Conservation (phyloP, 2,888 invertebrate genomes). For the Tinea semifulvella region DNA sequence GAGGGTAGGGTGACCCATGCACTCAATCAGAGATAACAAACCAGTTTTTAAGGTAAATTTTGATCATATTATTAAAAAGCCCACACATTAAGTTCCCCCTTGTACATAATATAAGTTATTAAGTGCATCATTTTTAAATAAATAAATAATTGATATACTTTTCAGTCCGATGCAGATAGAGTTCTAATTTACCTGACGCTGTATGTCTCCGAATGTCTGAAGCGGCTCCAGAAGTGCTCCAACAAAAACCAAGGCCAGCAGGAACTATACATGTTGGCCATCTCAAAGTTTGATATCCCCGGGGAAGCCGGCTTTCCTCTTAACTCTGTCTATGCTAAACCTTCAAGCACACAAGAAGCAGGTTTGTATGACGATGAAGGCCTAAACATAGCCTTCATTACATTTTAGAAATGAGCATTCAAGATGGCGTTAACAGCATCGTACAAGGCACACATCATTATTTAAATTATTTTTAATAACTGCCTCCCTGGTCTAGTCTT, state of each 20-base stretch:
- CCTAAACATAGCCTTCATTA: too few species aligned
- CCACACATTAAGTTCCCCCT: too few species aligned
- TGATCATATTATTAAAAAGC: neutral
- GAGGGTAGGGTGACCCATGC: neutral
- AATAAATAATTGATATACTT: conserved; percentile 22
- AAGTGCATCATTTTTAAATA: too few species aligned
- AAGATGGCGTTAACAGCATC: too few species aligned
- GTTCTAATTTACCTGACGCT: conserved; percentile 97
- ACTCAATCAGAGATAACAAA: neutral
- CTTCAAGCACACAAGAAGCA: conserved; percentile 78
- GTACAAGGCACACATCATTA: too few species aligned
- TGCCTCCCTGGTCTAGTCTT: too few species aligned
- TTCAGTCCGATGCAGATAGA: conserved; percentile 94
- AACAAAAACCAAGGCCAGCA: conserved; percentile 90
- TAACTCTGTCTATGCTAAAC: conserved; percentile 94
- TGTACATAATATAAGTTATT: too few species aligned
- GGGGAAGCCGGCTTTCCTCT: conserved; percentile 95
- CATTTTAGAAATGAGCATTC: too few species aligned
- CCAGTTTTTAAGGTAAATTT: neutral
- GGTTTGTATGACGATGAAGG: too few species aligned
- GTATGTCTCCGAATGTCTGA: conserved; percentile 97
- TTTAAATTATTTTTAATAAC: too few species aligned
- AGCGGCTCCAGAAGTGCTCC: conserved; percentile 90
- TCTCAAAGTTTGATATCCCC: conserved; percentile 95
- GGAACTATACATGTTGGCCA: conserved; percentile 96